Evolutionary conservation across 2,888 invertebrate genomes (phyloP).

Genomic region (Hirtodrosophila duncani): DNA sequence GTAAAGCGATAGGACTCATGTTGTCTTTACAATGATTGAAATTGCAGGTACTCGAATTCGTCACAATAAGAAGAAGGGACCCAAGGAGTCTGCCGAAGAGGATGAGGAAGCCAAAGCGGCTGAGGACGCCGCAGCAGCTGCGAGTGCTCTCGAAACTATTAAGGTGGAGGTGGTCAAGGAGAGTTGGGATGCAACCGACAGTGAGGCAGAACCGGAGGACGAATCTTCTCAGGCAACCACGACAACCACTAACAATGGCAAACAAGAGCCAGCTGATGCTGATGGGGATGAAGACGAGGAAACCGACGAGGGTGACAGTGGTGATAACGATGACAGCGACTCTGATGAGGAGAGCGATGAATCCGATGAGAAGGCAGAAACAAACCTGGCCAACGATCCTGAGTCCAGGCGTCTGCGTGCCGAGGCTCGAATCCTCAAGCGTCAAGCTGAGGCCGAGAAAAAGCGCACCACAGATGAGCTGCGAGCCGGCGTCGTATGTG

Average conservation of each 20-base stretch:
- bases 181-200: conserved; percentile 89
- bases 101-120: conserved; percentile 64
- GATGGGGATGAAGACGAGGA: conserved; percentile 71
- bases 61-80: conserved; percentile 85
- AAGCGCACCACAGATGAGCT: conserved; percentile 84
- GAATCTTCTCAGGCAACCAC: conserved; percentile 79
- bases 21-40: too few relatives aligned
- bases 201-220: conserved; percentile 74
- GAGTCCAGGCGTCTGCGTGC: conserved; percentile 87
- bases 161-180: conserved; percentile 83
- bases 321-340: conserved; percentile 78
- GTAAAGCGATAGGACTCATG: background rate
- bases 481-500: conserved; percentile 98
- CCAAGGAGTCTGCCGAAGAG: conserved; percentile 75
- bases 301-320: conserved; percentile 76
- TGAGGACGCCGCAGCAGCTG: conserved; percentile 70
- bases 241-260: conserved; percentile 61
- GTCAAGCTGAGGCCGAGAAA: conserved; percentile 85
- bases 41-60: conserved; percentile 85
- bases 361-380: conserved; percentile 64
- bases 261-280: conserved; percentile 34
- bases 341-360: conserved; percentile 57
- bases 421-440: conserved; percentile 85
- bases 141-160: conserved; percentile 43
- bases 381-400: conserved; percentile 84